Percentiles rank a stretch among this genome's conserved stretches.
Conservation (phyloP, 2,113 vertebrate genomes). For the Archocentrus centrarchus region DNA sequence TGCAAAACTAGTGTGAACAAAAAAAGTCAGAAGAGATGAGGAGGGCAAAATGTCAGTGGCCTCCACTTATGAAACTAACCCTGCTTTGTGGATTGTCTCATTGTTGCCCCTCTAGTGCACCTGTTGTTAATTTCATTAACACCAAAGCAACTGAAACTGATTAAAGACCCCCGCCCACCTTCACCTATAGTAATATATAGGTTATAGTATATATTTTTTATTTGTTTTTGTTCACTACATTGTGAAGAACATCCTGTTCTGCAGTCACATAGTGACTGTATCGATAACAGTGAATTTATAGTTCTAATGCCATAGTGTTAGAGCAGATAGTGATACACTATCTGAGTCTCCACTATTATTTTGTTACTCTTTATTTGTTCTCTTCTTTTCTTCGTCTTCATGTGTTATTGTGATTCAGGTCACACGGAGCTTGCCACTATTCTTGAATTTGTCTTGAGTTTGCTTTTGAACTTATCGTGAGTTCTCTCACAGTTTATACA, state of each 20-base stretch:
- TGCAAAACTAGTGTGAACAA: too few relatives aligned
- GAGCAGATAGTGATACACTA: neutral
- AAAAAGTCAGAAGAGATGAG: too few relatives aligned
- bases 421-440: constrained; percentile 2
- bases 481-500: neutral
- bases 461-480: neutral
- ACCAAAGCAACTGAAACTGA: too few relatives aligned
- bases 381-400: neutral
- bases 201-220: too few relatives aligned
- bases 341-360: neutral
- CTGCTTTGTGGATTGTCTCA: too few relatives aligned
- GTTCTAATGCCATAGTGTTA: neutral
- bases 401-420: constrained; percentile 11
- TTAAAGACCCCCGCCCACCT: neutral
- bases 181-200: neutral
- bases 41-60: too few relatives aligned
- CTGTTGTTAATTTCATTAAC: too few relatives aligned
- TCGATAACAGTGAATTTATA: neutral
- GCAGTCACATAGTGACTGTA: neutral
- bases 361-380: neutral
- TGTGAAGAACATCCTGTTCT: neutral
- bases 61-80: too few relatives aligned
- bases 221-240: neutral
- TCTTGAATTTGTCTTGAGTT: constrained; percentile 31
- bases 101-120: too few relatives aligned